Conservation (phyloP, 1,140 invertebrate species). For the Drosophila bifasciata region DNA sequence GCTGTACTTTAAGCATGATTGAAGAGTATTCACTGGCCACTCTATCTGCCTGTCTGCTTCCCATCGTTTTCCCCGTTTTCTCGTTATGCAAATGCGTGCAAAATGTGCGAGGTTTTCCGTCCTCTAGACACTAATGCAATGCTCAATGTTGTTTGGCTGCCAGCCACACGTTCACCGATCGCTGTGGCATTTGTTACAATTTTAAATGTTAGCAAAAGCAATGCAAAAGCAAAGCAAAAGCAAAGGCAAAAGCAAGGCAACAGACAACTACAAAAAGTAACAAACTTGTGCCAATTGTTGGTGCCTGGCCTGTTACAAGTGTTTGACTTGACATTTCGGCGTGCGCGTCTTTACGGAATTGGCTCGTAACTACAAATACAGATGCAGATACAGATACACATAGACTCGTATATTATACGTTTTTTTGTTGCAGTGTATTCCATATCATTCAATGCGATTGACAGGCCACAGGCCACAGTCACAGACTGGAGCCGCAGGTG, state of each 20-base stretch:
- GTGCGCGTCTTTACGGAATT: constrained; percentile 56
- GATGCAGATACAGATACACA: no score
- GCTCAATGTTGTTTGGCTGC: constrained; percentile 62
- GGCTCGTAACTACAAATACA: constrained; percentile 17
- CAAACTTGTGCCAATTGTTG: constrained; percentile 79
- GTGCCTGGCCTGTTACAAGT: constrained; percentile 54
- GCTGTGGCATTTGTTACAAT: constrained; percentile 82
- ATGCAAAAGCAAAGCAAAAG: constrained; percentile 49
- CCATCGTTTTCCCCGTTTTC: constrained; percentile 31
- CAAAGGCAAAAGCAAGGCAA: constrained; percentile 37
- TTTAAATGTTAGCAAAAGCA: constrained; percentile 79
- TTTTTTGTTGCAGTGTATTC: constrained; percentile 39
- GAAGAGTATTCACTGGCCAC: constrained; percentile 47
- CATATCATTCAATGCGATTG: constrained; percentile 39
- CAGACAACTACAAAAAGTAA: constrained; percentile 19
- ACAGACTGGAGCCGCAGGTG: constrained; percentile 37
- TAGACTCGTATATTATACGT: constrained; percentile 20
- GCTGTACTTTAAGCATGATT: no score
- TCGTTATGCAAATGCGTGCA: constrained; percentile 80
- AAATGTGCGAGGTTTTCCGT: constrained; percentile 76
- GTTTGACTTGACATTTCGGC: constrained; percentile 79
- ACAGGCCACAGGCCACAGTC: constrained; percentile 27
- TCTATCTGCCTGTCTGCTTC: constrained; percentile 8
- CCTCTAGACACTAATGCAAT: constrained; percentile 39
- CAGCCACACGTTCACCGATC: constrained; percentile 74